phyloP scores from a whole-genome alignment of 2,113 vertebrate species.

The Varanus komodoensis region DNA sequence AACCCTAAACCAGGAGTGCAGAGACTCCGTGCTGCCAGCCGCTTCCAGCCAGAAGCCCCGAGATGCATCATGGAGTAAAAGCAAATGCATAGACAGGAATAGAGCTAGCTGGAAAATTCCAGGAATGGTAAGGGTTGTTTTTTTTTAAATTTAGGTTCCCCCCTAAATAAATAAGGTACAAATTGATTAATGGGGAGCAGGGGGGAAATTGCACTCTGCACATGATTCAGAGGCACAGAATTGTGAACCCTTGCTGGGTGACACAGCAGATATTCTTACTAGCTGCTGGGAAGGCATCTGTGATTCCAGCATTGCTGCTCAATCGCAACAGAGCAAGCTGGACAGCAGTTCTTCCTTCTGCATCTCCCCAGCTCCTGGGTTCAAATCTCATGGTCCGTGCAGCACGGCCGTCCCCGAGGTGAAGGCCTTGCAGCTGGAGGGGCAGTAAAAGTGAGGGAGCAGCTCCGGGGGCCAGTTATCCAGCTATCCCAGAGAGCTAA shows the following conservation, averaged over 20 bases:
- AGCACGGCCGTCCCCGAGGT: not conserved
- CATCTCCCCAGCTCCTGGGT: not conserved
- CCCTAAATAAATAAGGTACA: not conserved
- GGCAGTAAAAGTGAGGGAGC: not conserved
- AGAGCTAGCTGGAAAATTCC: no score
- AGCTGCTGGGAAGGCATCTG: not conserved
- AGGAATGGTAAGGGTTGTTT: no score
- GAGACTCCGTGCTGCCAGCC: not conserved
- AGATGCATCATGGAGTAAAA: not conserved
- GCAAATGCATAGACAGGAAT: not conserved
- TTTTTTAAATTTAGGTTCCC: no score
- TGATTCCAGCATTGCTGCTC: not conserved
- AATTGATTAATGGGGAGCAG: not conserved
- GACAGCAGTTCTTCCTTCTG: not conserved
- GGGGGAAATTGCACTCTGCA: not conserved
- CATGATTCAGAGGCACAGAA: not conserved
- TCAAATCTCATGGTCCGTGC: not conserved
- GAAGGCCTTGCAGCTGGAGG: not conserved
- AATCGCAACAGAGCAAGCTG: not conserved
- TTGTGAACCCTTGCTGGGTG: not conserved
- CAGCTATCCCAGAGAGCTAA: not conserved
- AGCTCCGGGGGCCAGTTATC: not conserved
- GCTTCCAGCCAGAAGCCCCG: not conserved
- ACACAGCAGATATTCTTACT: not conserved
- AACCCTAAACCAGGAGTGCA: not conserved